A percentile compares a stretch with the other conserved stretches of the same genome.
These are phyloP conservation scores for Cataglyphis altisquamis DNA, from an alignment of 2,888 invertebrate genomes.

Conservation along the genomic window DNA sequence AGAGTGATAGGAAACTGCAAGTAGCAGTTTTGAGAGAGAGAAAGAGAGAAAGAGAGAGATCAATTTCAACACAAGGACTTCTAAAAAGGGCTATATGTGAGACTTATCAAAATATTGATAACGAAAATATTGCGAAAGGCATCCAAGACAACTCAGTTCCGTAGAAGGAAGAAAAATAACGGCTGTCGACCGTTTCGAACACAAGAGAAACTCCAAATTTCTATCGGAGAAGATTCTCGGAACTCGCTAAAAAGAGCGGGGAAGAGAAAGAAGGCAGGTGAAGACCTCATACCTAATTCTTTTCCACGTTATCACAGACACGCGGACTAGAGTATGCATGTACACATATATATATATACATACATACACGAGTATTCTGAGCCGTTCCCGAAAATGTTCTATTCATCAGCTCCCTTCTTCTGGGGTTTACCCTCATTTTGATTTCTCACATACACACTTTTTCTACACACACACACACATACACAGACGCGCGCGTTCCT, in stretches of 20 bases:
- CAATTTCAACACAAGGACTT: background rate
- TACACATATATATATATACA: background rate
- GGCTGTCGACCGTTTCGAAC: conserved; percentile 20
- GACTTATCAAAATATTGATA: conserved; percentile 10
- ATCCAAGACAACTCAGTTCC: background rate
- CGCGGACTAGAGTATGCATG: conserved; percentile 53
- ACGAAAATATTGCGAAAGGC: background rate
- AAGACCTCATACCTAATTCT: conserved; percentile 73
- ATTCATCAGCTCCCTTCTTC: conserved; percentile 65
- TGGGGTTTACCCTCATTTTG: conserved; percentile 39
- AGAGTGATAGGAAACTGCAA: conserved; percentile 4
- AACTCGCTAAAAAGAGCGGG: conserved; percentile 34
- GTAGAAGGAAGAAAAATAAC: conserved; percentile 40
- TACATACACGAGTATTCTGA: conserved; percentile 47
- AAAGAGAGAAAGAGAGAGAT: too few relatives aligned
- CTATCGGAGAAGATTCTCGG: conserved; percentile 51
- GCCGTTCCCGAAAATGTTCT: conserved; percentile 74
- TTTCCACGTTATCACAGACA: conserved; percentile 71
- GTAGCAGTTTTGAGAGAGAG: background rate
- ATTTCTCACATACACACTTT: conserved; percentile 19
- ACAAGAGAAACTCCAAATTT: conserved; percentile 40
- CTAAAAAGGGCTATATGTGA: background rate
- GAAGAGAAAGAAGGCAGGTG: conserved; percentile 70
- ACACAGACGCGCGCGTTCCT: background rate
- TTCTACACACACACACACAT: conserved; percentile 16